Evolutionary conservation across 1,140 invertebrate species (phyloP), one percentile per base, ranked within the genome.

Genomic region (Papilio polytes): DNA sequence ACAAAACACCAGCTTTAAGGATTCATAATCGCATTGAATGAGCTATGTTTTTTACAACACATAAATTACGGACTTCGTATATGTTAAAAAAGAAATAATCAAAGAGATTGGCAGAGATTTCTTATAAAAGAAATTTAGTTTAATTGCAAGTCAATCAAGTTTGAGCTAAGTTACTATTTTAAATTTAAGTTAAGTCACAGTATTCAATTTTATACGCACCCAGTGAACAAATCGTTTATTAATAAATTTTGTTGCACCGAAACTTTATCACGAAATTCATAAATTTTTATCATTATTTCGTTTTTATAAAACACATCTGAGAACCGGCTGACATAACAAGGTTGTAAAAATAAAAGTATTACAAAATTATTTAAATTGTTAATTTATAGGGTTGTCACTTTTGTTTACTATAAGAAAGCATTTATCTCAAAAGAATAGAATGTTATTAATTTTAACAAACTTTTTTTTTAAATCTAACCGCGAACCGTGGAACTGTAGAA

Each of bases 301-400:
- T n/a, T 36, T 31, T 26, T 13, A 31, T 66, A 26, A 66, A 66
- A 66, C 4, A 26, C 63, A 66, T 66, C 63, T 10, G 8, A 66
- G 7, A 31, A 66, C 63, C 12, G 12, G 63, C 22, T 66, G 63
- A 66, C 63, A 66, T 66, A 13, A 36, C 63, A 66, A 66, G 63
- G 63, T 66, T 66, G 63, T 66, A 31, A 12, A 63, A 31, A 13
- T 66, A 66, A 66, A 66, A 66, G 63, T 15, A 66, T 66, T 31
- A 66, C 63, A 66, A 66, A 31, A 26, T 63, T 12, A 63, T 31
- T 66, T 13, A 66, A 66, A 31, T 31, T 6, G 13, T 31, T 31
- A 66, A 66, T 15, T 66, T 66, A 36, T 31, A 66, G 26, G 63
- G 63, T 66, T 66, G 63, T 66, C 26, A 26, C 22, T 63, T 12